Evolutionary conservation across 2,888 invertebrate species (phyloP).

Genomic region (Lordiphosa fenestrarum): DNA sequence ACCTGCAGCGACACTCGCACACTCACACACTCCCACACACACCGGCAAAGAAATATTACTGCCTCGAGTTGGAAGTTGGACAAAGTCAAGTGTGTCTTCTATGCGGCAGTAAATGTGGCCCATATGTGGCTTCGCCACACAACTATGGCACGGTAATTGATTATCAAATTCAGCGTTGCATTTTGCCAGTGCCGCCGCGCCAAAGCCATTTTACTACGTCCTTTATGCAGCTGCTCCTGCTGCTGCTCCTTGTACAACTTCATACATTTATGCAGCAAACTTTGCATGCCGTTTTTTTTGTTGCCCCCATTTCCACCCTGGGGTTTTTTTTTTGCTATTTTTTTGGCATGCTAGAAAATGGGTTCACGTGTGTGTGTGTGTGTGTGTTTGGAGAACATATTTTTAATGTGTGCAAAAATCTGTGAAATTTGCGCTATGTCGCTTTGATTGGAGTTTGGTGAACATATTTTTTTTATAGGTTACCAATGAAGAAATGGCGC

Average conservation of each 20-base stretch:
- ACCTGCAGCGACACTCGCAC: constrained; percentile 24
- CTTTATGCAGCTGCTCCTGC: constrained; percentile 22
- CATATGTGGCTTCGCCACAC: constrained; percentile 38
- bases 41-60: constrained; percentile 24
- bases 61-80: constrained; percentile 25
- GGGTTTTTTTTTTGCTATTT: constrained; percentile 25
- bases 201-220: constrained; percentile 31
- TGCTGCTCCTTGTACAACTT: constrained; percentile 13
- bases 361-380: constrained; percentile 20
- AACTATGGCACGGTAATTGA: constrained; percentile 58
- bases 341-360: constrained; percentile 45
- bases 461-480: constrained; percentile 34
- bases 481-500: constrained; percentile 5
- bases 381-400: constrained; percentile 44
- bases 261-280: constrained; percentile 10
- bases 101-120: constrained; percentile 43
- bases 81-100: constrained; percentile 48
- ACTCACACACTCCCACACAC: constrained; percentile 19
- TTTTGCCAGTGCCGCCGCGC: constrained; percentile 34
- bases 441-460: constrained; percentile 55
- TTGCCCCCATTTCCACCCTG: not conserved
- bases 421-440: constrained; percentile 55
- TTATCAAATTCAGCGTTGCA: constrained; percentile 69
- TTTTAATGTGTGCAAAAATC: constrained; percentile 65
- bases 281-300: constrained; percentile 10